A percentile compares a stretch with the other conserved stretches of the same genome.
Evolutionary conservation across 2,888 invertebrate genomes (phyloP).

Genomic region (Prosopocoilus inquinatus): DNA sequence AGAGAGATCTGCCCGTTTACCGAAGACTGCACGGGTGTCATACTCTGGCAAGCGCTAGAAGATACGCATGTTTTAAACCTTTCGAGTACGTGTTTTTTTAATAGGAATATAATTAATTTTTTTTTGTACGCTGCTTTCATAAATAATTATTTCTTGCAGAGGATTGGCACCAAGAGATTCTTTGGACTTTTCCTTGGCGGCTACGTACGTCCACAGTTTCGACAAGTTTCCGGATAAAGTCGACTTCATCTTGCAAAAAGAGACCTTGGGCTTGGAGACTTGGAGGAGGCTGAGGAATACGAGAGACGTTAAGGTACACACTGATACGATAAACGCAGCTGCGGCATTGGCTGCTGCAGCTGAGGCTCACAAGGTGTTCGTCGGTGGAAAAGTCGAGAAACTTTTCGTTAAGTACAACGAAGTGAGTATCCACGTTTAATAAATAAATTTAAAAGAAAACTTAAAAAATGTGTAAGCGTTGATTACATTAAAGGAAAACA

Average conservation of each 20-base stretch:
- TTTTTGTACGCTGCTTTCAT: background rate
- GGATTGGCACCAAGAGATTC: slow-evolving; percentile 61
- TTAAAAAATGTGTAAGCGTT: too few relatives aligned
- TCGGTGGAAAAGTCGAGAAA: background rate
- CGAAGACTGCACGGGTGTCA: slow-evolving; percentile 56
- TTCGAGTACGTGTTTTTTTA: slow-evolving; percentile 32
- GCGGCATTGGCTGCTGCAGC: slow-evolving; percentile 18
- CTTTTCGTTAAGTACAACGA: slow-evolving; percentile 14
- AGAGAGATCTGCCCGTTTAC: slow-evolving; percentile 43
- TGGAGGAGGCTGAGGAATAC: slow-evolving; percentile 70
- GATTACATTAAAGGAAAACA: too few relatives aligned
- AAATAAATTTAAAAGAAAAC: too few relatives aligned
- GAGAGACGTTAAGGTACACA: slow-evolving; percentile 48
- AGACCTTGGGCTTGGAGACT: slow-evolving; percentile 62
- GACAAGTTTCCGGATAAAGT: slow-evolving; percentile 64
- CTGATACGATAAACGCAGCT: slow-evolving; percentile 36
- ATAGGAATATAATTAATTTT: too few relatives aligned
- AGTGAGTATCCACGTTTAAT: background rate
- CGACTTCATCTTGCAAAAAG: slow-evolving; percentile 66
- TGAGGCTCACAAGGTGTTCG: slow-evolving; percentile 2
- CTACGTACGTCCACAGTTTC: slow-evolving; percentile 66
- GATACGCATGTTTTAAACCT: slow-evolving; percentile 50
- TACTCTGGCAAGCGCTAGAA: slow-evolving; percentile 55
- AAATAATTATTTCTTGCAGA: slow-evolving; percentile 27
- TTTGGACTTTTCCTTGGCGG: slow-evolving; percentile 64